These are phyloP conservation scores for Piaya cayana DNA, from an alignment of 2,113 vertebrate genomes.

Conservation along the genomic window DNA sequence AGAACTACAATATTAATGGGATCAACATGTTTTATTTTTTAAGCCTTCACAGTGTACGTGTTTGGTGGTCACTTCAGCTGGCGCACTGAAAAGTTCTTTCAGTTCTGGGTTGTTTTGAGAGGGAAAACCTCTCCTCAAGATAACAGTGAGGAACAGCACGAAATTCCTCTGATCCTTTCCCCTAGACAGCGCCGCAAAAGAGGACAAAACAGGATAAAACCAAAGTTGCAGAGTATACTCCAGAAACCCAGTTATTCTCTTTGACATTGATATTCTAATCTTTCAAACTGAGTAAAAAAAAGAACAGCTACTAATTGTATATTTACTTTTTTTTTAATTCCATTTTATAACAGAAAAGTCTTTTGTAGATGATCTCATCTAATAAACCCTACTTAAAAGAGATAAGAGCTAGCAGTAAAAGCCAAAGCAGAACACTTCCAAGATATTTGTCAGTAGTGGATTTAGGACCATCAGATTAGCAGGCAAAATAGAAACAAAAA, in stretches of 20 bases:
- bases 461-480: slow-evolving; percentile 26
- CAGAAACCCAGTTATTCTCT: slow-evolving; percentile 32
- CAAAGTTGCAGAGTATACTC: slow-evolving; percentile 54
- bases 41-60: neutral
- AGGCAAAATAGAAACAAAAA: slow-evolving; percentile 53
- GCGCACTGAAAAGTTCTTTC: slow-evolving; percentile 29
- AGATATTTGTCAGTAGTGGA: slow-evolving; percentile 8
- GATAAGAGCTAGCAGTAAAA: slow-evolving; percentile 34
- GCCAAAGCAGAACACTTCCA: slow-evolving; percentile 35
- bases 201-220: slow-evolving; percentile 50
- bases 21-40: slow-evolving; percentile 32
- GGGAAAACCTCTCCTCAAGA: slow-evolving; percentile 25
- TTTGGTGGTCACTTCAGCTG: slow-evolving; percentile 18
- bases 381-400: slow-evolving; percentile 25
- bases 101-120: slow-evolving; percentile 24
- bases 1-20: neutral
- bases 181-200: slow-evolving; percentile 28
- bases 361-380: slow-evolving; percentile 56
- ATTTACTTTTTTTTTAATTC: slow-evolving; percentile 55
- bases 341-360: slow-evolving; percentile 55
- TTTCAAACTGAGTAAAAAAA: slow-evolving; percentile 43
- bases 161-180: slow-evolving; percentile 42
- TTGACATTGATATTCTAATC: slow-evolving; percentile 51
- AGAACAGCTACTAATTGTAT: slow-evolving; percentile 56
- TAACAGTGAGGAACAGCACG: slow-evolving; percentile 29